A percentile compares a stretch with the other conserved stretches of the same genome.
phyloP scores from a whole-genome alignment of 23 tunicate genomes.

The Styela clava region DNA sequence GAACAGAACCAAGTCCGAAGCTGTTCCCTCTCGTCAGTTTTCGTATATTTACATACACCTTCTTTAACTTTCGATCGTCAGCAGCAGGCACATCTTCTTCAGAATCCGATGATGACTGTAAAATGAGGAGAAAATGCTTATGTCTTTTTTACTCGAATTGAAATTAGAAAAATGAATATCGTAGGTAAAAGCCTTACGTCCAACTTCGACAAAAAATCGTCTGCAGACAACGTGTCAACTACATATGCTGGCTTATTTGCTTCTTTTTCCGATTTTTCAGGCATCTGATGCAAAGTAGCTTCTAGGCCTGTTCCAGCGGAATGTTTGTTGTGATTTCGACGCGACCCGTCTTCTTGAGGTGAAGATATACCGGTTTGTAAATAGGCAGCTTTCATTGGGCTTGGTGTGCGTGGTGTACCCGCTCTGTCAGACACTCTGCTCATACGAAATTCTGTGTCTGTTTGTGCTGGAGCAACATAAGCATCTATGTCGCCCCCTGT shows the following conservation, averaged over 20 bases:
- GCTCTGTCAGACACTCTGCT: conserved; percentile 59
- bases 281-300: not conserved
- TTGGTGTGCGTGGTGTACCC: conserved; percentile 60
- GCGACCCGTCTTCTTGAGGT: not conserved
- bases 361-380: conserved; percentile 51
- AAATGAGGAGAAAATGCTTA: not conserved
- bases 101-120: not conserved
- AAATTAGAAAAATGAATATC: not conserved
- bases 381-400: conserved; percentile 89
- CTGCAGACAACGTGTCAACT: not conserved
- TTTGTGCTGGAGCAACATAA: not conserved
- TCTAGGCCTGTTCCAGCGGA: not conserved
- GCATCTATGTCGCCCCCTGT: conserved; percentile 6
- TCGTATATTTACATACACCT: conserved; percentile 64
- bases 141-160: too few species aligned
- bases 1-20: conserved; percentile 51
- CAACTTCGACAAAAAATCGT: conserved; percentile 5
- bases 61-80: conserved; percentile 7
- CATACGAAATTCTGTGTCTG: conserved; percentile 33
- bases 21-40: conserved; percentile 47
- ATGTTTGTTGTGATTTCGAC: not conserved
- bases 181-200: not conserved
- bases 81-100: not conserved
- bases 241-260: not conserved
- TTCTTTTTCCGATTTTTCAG: not conserved